These are phyloP conservation scores for Danio tinwini DNA, from an alignment of 2,797 vertebrate genomes.

Conservation along the genomic window DNA sequence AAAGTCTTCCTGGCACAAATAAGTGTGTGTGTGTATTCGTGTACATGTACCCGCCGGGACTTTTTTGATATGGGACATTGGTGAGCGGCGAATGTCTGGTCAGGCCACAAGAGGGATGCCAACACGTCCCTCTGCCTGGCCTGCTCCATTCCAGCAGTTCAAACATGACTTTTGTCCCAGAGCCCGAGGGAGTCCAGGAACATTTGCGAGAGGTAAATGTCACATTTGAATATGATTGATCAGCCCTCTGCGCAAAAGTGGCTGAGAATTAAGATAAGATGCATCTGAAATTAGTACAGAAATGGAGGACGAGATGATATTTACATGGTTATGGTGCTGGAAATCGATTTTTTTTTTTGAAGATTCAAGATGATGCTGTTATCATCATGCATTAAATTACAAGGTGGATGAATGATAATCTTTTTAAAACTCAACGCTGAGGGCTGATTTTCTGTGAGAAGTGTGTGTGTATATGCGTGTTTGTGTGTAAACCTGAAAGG, in stretches of 20 bases:
- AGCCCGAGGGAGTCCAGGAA: slow-evolving; percentile 72
- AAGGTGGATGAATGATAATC: slow-evolving; percentile 15
- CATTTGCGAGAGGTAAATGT: slow-evolving; percentile 80
- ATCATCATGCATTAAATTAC: slow-evolving; percentile 28
- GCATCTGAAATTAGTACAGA: slow-evolving; percentile 24
- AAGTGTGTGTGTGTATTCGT: neutral
- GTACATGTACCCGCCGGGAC: neutral
- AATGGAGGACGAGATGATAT: slow-evolving; percentile 19
- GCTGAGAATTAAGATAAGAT: slow-evolving; percentile 70
- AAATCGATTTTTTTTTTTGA: slow-evolving; percentile 27
- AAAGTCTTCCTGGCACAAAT: neutral
- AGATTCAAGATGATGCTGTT: neutral
- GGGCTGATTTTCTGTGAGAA: neutral
- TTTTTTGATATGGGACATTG: slow-evolving; percentile 20
- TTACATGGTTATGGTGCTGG: slow-evolving; percentile 10
- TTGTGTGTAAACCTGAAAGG: neutral
- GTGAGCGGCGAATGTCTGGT: slow-evolving; percentile 25
- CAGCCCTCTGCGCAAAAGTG: slow-evolving; percentile 68
- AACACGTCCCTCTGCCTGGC: slow-evolving; percentile 12
- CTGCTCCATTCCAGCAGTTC: slow-evolving; percentile 63
- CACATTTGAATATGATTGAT: slow-evolving; percentile 86
- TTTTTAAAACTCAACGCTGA: slow-evolving; percentile 23
- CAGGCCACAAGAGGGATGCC: slow-evolving; percentile 42
- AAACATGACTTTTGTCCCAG: slow-evolving; percentile 80
- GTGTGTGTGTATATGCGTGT: neutral